phyloP scores from a whole-genome alignment of 2,797 vertebrate species.

The Telmatherina bonti region DNA sequence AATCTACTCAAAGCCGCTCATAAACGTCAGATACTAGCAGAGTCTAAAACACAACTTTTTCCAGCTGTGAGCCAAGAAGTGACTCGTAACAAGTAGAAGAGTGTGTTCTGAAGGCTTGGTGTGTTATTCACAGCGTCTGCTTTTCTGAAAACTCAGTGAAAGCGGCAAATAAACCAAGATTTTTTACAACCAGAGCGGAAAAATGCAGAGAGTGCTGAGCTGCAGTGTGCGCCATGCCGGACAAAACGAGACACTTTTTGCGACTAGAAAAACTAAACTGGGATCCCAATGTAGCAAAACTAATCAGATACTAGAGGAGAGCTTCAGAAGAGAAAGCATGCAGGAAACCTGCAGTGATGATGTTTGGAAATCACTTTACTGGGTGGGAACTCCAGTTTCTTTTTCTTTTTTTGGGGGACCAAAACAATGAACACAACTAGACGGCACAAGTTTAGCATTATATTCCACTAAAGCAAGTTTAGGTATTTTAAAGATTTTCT shows the following conservation, averaged over 20 bases:
- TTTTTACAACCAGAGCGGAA: slow-evolving; percentile 17
- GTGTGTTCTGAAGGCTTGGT: slow-evolving; percentile 44
- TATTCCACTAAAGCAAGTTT: neutral
- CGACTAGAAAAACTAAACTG: slow-evolving; percentile 37
- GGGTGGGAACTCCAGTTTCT: neutral
- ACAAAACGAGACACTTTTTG: slow-evolving; percentile 10
- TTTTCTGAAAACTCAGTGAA: slow-evolving; percentile 45
- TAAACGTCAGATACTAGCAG: slow-evolving; percentile 17
- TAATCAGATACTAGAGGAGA: slow-evolving; percentile 26
- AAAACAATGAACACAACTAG: slow-evolving; percentile 3
- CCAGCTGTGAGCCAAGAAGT: slow-evolving; percentile 31
- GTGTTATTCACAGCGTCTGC: slow-evolving; percentile 50
- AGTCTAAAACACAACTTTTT: too few relatives aligned
- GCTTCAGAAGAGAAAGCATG: slow-evolving; percentile 26
- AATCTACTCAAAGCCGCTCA: neutral
- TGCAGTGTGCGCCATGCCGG: slow-evolving; percentile 24
- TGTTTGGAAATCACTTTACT: neutral
- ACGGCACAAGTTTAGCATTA: neutral
- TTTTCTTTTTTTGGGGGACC: neutral
- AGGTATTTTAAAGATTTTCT: neutral
- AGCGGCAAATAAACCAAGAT: slow-evolving; percentile 18
- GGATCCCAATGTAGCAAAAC: slow-evolving; percentile 72
- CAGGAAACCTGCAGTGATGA: slow-evolving; percentile 18
- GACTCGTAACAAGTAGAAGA: slow-evolving; percentile 14
- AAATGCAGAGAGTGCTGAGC: slow-evolving; percentile 39